Base-by-base conservation (phyloP, 2,797 vertebrate species). In the Pachyuromys duprasi region DNA sequence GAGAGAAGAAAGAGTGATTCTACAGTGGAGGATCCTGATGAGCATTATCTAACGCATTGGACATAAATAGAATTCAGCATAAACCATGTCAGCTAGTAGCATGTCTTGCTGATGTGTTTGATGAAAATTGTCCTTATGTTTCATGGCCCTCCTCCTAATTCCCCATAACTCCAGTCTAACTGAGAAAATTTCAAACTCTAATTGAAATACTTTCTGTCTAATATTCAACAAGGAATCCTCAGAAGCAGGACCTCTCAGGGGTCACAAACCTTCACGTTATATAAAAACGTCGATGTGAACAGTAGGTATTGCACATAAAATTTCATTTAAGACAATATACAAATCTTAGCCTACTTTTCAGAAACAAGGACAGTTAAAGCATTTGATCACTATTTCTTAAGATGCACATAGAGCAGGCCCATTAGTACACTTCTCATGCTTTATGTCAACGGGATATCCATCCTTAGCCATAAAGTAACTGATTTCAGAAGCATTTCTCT, bases 391-490 rank as follows among this genome's bases (percentile, higher is more conserved):
- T 1, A 65, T 93, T 97, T 98, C 86, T 88, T 80, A 89, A 96
- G 90, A 92, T 63, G 42, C 90, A 91, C 97, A 86, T 18, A 91
- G 75, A 90, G 57, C 92, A 80, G 79, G 97, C 89, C 95, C 95
- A 93, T 97, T 97, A 95, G 88, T 88, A 93, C 0, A 97, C 17
- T 88, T 95, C 42, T 89, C 93, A n/a, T 93, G 80, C 49, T 95
- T 94, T 93, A 53, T 93, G 65, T 94, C 95, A 89, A 80, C 92
- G 93, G 80, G 97, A 96, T 97, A 97, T 96, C 90, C 74, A 96
- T 98, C 65, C 95, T 97, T 97, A 97, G 86, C 97, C 93, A 97
- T 86, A 81, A 96, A 90, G 84, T 67, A 97, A 88, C 80, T 91
- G 95, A 98, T 42, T 92, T 97, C 91, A 80, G 13, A 97, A 96